Conservation (phyloP, 2,113 vertebrate genomes). For the Struthidea cinerea region DNA sequence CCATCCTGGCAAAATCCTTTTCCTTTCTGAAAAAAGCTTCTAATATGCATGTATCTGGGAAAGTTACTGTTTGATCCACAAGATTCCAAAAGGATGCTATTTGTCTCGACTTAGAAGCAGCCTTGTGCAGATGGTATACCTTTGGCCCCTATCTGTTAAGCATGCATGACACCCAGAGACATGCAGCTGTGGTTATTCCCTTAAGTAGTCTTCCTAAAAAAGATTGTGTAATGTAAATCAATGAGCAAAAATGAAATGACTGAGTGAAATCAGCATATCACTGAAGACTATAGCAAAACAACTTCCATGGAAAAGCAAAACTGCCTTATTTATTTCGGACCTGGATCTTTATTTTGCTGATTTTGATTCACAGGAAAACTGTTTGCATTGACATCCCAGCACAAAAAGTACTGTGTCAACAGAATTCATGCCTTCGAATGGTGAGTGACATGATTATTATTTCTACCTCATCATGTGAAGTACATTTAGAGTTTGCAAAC, state of each 20-base stretch:
- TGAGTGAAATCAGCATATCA: neutral
- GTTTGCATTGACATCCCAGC: neutral
- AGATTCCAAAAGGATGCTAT: neutral
- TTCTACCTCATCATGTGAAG: neutral
- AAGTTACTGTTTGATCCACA: neutral
- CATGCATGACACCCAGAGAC: neutral
- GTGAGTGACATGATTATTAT: neutral
- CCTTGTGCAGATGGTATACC: neutral
- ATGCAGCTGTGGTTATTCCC: neutral
- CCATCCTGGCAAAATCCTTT: neutral
- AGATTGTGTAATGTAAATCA: neutral
- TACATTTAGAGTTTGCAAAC: neutral
- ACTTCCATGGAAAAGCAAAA: neutral
- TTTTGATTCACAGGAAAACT: neutral
- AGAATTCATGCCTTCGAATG: neutral
- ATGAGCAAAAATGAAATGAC: neutral
- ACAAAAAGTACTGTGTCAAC: neutral
- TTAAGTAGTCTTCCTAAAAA: neutral
- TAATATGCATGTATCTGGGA: neutral
- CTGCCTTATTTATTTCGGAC: neutral
- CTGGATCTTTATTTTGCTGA: neutral
- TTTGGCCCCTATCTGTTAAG: neutral
- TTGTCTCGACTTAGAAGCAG: neutral
- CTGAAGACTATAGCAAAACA: neutral
- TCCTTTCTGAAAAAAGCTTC: neutral